Percentiles rank a stretch among this genome's conserved stretches.
These are phyloP conservation scores for Stenichneumon culpator DNA, from an alignment of 2,888 invertebrate genomes.

Conservation along the genomic window DNA sequence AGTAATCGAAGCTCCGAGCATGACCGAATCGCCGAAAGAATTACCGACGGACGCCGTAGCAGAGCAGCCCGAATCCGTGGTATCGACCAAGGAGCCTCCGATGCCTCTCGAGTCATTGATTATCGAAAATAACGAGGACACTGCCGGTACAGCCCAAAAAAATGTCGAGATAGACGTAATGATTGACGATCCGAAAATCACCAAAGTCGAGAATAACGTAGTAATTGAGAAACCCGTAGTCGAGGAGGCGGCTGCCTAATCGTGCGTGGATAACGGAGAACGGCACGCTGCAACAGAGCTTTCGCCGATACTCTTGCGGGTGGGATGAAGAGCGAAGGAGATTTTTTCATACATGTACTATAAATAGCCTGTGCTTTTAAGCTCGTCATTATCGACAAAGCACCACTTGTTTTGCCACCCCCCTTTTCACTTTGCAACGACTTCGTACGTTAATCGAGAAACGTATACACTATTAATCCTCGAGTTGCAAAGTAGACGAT, in stretches of 20 bases:
- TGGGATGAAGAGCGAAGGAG: slow-evolving; percentile 1
- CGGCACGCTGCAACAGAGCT: neutral
- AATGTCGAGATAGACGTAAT: slow-evolving; percentile 44
- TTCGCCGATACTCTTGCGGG: neutral
- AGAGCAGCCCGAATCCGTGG: neutral
- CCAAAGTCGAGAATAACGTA: slow-evolving; percentile 72
- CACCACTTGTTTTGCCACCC: neutral
- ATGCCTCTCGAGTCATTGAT: slow-evolving; percentile 4
- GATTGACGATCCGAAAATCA: slow-evolving; percentile 61
- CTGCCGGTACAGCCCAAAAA: slow-evolving; percentile 31
- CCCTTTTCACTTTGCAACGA: neutral
- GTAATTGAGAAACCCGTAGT: slow-evolving; percentile 78
- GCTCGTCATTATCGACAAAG: slow-evolving; percentile 3
- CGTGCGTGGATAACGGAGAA: neutral
- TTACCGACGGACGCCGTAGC: neutral
- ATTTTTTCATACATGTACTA: slow-evolving; percentile 13
- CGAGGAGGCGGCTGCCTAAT: slow-evolving; percentile 82
- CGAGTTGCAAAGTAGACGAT: neutral
- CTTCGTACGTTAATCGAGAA: neutral
- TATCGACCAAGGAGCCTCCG: neutral
- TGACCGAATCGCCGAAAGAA: neutral
- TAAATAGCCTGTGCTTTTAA: neutral
- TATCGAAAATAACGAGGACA: slow-evolving; percentile 43
- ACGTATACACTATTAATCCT: slow-evolving; percentile 2
- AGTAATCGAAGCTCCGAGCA: neutral